These are phyloP conservation scores for Luffia ferchaultella DNA, from an alignment of 2,888 invertebrate species.

Conservation along the genomic window DNA sequence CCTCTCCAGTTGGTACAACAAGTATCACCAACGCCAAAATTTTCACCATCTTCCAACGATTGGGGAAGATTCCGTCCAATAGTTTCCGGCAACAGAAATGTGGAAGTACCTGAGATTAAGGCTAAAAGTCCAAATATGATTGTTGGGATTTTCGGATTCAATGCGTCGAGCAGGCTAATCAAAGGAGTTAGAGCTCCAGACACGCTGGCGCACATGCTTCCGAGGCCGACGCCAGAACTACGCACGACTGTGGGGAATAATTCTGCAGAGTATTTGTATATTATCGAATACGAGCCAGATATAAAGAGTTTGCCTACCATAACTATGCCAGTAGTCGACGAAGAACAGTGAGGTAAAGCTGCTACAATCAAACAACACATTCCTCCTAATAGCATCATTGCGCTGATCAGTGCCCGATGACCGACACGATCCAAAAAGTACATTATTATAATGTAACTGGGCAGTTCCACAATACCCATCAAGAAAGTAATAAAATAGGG, in stretches of 20 bases:
- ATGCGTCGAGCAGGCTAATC: conserved; percentile 77
- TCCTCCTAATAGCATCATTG: conserved; percentile 82
- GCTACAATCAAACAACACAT: conserved; percentile 79
- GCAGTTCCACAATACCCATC: conserved; percentile 81
- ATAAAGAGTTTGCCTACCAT: conserved; percentile 85
- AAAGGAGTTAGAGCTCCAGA: conserved; percentile 84
- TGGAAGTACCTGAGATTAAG: conserved; percentile 75
- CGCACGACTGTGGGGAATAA: conserved; percentile 86
- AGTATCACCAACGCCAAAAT: conserved; percentile 83
- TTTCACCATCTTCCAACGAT: conserved; percentile 83
- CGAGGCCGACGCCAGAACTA: conserved; percentile 84
- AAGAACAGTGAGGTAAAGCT: conserved; percentile 71
- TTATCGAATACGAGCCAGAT: conserved; percentile 84
- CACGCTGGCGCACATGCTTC: conserved; percentile 85
- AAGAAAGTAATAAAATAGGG: conserved; percentile 82
- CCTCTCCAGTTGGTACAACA: conserved; percentile 75
- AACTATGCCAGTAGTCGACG: conserved; percentile 69
- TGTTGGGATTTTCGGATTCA: conserved; percentile 81
- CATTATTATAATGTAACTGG: conserved; percentile 78
- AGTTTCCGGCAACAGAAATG: conserved; percentile 82
- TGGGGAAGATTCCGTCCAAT: conserved; percentile 83
- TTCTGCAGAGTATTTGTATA: conserved; percentile 89
- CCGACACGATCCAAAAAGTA: conserved; percentile 80
- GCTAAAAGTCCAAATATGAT: conserved; percentile 79
- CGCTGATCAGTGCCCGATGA: conserved; percentile 77